phyloP scores from a whole-genome alignment of 2,888 invertebrate genomes.

The Drosophila macrospina region DNA sequence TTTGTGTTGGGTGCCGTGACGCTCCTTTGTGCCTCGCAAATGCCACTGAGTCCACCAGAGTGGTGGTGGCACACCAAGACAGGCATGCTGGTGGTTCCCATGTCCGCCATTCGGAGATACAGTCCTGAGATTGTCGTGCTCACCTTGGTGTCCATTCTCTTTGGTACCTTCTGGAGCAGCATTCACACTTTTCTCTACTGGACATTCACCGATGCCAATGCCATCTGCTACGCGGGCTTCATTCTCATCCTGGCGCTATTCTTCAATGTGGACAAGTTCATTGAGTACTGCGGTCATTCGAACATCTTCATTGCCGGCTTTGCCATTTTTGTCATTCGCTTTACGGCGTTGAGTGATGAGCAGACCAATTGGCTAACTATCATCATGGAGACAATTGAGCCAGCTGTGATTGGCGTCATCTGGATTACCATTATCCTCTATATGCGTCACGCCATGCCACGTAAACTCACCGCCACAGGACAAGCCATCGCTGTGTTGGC shows the following conservation, averaged over 20 bases:
- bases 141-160: slow-evolving; percentile 88
- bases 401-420: slow-evolving; percentile 91
- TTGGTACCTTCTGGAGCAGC: slow-evolving; percentile 92
- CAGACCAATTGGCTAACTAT: slow-evolving; percentile 88
- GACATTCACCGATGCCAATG: slow-evolving; percentile 85
- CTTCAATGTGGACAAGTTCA: slow-evolving; percentile 91
- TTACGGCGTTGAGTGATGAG: slow-evolving; percentile 87
- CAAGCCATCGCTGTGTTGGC: slow-evolving; percentile 92
- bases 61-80: slow-evolving; percentile 95
- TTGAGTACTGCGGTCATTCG: slow-evolving; percentile 93
- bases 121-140: slow-evolving; percentile 91
- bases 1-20: slow-evolving; percentile 89
- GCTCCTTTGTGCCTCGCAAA: slow-evolving; percentile 86
- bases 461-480: slow-evolving; percentile 91
- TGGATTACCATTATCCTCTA: slow-evolving; percentile 93
- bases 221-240: slow-evolving; percentile 72
- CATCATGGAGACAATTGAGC: slow-evolving; percentile 90
- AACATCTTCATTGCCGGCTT: slow-evolving; percentile 94
- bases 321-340: slow-evolving; percentile 91
- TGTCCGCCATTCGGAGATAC: slow-evolving; percentile 91
- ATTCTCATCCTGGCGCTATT: slow-evolving; percentile 80
- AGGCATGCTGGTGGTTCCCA: slow-evolving; percentile 91
- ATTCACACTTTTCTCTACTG: slow-evolving; percentile 92
- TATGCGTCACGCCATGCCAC: slow-evolving; percentile 92
- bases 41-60: slow-evolving; percentile 93